A percentile compares a stretch with the other conserved stretches of the same genome.
Evolutionary conservation across 2,888 invertebrate species (phyloP).

Genomic region (Eristalis pertinax): DNA sequence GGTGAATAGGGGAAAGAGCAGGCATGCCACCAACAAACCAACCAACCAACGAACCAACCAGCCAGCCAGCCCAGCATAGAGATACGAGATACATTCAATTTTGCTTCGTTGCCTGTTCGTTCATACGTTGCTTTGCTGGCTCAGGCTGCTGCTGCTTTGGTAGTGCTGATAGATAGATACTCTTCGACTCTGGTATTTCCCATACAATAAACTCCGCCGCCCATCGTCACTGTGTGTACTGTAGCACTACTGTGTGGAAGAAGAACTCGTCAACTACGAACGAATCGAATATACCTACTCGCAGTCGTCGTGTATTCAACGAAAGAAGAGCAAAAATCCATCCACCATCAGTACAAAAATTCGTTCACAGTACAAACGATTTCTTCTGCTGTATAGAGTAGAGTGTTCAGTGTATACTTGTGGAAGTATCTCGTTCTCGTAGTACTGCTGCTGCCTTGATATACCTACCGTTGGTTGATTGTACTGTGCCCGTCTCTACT

Average conservation of each 20-base stretch:
- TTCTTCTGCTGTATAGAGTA: conserved; percentile 35
- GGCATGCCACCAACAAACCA: neutral
- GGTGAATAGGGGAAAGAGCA: conserved; percentile 25
- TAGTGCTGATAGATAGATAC: conserved; percentile 8
- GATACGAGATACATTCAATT: conserved; percentile 58
- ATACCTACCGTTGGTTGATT: neutral
- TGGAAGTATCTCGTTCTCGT: conserved; percentile 56
- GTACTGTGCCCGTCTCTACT: conserved; percentile 13
- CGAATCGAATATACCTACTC: conserved; percentile 28
- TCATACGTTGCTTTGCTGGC: conserved; percentile 39
- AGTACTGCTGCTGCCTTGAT: conserved; percentile 7
- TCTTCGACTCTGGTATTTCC: conserved; percentile 20
- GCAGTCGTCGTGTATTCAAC: conserved; percentile 52
- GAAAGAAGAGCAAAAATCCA: conserved; percentile 62
- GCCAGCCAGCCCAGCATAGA: conserved; percentile 41
- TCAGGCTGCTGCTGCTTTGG: conserved; percentile 37
- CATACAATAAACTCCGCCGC: conserved; percentile 58
- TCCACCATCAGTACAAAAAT: conserved; percentile 7
- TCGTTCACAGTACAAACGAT: conserved; percentile 26
- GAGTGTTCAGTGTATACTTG: neutral
- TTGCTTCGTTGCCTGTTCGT: conserved; percentile 3
- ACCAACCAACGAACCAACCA: neutral
- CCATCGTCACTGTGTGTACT: conserved; percentile 30
- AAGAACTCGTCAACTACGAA: conserved; percentile 40
- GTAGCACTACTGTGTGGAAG: conserved; percentile 16